These are phyloP conservation scores for Varanus komodoensis DNA, from an alignment of 2,113 vertebrate genomes.

Conservation along the genomic window DNA sequence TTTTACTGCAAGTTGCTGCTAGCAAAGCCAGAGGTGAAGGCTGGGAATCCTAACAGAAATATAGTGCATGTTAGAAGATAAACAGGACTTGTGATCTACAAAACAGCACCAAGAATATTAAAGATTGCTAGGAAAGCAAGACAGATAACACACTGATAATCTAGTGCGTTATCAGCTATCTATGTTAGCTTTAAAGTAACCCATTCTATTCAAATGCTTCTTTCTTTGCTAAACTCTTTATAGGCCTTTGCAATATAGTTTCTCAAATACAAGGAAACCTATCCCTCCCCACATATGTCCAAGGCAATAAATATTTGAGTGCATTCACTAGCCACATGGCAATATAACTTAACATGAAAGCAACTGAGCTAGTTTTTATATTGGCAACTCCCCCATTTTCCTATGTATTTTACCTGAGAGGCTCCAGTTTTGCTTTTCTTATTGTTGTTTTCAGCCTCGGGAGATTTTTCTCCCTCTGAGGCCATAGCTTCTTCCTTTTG, in stretches of 20 bases:
- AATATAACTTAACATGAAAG: neutral
- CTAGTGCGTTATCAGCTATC: neutral
- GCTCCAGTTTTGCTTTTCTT: slow-evolving; percentile 96
- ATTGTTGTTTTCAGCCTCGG: slow-evolving; percentile 88
- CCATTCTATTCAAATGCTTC: neutral
- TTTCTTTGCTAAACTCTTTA: slow-evolving; percentile 4
- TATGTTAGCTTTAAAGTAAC: slow-evolving; percentile 54
- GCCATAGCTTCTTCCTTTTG: slow-evolving; percentile 97
- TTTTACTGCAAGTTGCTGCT: slow-evolving; percentile 99
- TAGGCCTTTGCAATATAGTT: rapidly evolving
- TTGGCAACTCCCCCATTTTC: slow-evolving; percentile 18
- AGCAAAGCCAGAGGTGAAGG: slow-evolving; percentile 97
- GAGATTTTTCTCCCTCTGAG: slow-evolving; percentile 95
- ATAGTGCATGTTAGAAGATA: slow-evolving; percentile 82
- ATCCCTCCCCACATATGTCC: slow-evolving; percentile 24
- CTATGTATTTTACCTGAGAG: slow-evolving; percentile 88
- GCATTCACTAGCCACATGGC: slow-evolving; percentile 8
- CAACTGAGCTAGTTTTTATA: slow-evolving; percentile 34
- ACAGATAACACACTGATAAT: neutral
- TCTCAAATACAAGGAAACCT: slow-evolving; percentile 17
- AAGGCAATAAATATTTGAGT: slow-evolving; percentile 49
- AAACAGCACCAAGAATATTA: slow-evolving; percentile 46
- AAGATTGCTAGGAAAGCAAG: slow-evolving; percentile 58
- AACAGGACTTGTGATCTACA: slow-evolving; percentile 15
- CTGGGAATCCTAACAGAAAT: slow-evolving; percentile 91